Evolutionary conservation across 2,888 invertebrate genomes (phyloP).

Genomic region (Brachypalpus laphriformis): DNA sequence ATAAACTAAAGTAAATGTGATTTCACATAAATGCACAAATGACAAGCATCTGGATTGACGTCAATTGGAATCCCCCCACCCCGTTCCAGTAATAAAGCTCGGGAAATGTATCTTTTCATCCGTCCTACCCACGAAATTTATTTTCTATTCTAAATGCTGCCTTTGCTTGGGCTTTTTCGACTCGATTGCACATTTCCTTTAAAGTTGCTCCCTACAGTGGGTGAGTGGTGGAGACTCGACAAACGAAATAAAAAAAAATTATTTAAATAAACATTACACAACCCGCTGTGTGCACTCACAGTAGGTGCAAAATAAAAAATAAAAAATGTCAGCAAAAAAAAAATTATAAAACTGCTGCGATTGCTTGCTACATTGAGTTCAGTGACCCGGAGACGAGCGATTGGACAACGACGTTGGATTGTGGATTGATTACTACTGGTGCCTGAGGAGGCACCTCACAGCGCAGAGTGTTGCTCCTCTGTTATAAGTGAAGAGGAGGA

Average conservation of each 20-base stretch:
- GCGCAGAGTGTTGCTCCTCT: conserved; percentile 1
- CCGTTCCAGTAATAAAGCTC: too few relatives aligned
- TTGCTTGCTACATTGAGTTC: conserved; percentile 68
- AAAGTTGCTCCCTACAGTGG: not conserved
- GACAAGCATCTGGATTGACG: not conserved
- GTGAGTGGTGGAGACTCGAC: conserved; percentile 19
- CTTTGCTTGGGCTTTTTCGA: not conserved
- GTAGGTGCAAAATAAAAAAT: not conserved
- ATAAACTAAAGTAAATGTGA: not conserved
- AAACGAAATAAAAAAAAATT: conserved; percentile 16
- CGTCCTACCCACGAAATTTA: not conserved
- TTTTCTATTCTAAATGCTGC: not conserved
- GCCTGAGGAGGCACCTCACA: conserved; percentile 6
- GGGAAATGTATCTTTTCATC: not conserved
- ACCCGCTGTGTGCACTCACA: conserved; percentile 25
- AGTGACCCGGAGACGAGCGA: conserved; percentile 70
- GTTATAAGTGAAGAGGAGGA: not conserved
- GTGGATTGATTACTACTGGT: conserved; percentile 44
- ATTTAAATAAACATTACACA: conserved; percentile 37
- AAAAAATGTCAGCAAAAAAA: conserved; percentile 36
- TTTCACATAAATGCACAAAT: conserved; percentile 3
- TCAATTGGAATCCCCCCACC: conserved; percentile 8
- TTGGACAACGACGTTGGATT: conserved; percentile 55
- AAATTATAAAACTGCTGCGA: conserved; percentile 43
- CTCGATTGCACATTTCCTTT: not conserved